Evolutionary conservation across 2,888 invertebrate species (phyloP), one percentile per base, ranked within the genome.

Genomic region (Pollenia angustigena): DNA sequence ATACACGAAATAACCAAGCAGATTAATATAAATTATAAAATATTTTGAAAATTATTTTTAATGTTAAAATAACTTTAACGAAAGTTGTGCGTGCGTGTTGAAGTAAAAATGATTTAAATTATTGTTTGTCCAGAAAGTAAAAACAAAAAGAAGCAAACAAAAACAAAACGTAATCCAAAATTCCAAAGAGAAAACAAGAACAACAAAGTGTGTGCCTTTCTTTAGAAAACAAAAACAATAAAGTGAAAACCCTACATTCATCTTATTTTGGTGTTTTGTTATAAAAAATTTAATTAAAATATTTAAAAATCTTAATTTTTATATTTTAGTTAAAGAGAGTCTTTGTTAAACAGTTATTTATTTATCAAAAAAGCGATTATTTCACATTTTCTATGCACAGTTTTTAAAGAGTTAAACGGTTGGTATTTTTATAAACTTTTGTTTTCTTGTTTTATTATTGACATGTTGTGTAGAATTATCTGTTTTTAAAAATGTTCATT

Each of bases 381-480:
- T 32, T 32, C 16, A 9, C 4, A 18, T 69, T 50, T 68, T 52
- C 16, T 40, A 18, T 60, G 75, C 12, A 62, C 2, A 12, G 23
- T 18, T 42, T 64, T 7, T 64, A 64, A 76, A 62, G 18, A 3
- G 16, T 32, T 23, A 46, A 54, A 7, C 18, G 76, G 66, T 76
- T 76, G 54, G 64, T 76, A 75, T 7, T 32, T 76, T 44, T 32
- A 0, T 0, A 3, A 32, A 16, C 46, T 40, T 62, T n/a, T 32
- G 23, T 12, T 12, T 6, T 6, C 3, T 9, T 74, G 4, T 42
- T 50, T n/a, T 8, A 11, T 42, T 23, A n/a, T 23, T 69, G 76
- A 54, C 66, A 76, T 66, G 40, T 74, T 74, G 72, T 72, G 58
- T 58, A 44, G n/a, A 72, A 72, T 23, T 56, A 44, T 8, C 32